Base-by-base conservation (phyloP, 2,797 vertebrate genomes). In the Tokudaia muenninki region DNA sequence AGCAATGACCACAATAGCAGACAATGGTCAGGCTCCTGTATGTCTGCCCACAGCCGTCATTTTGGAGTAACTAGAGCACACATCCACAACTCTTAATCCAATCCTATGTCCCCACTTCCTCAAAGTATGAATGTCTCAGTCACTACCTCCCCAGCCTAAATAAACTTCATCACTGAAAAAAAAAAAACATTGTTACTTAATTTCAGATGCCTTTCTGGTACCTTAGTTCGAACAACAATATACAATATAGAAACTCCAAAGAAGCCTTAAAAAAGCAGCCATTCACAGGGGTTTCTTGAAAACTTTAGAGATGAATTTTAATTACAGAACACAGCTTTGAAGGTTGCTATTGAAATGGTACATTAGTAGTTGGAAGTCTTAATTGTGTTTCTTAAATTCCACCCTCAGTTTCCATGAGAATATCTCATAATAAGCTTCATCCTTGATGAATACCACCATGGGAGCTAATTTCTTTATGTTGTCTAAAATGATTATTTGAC, bases 341-440 rank as follows among this genome's bases (percentile, higher is more conserved):
- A 82, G 82, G 8, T 63, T 41, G n/a, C 77, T 90, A 92, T 83
- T 93, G 92, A 44, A 79, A 14, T 78, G 47, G 70, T 77, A 77
- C 17, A 59, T 57, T 34, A 94, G n/a, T 84, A 67, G 11, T 59
- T 92, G 34, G 34, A 95, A 93, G 86, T 95, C 67, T 24, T 34
- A 86, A 47, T 63, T 89, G 63, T 26, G 37, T 86, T 94, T 96
- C 2, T 95, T 96, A 97, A 52, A 89, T 65, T 11, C 1, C 13
- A 26, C 13, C 12, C 17, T 90, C 16, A 91, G n/a, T 81, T 79
- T 95, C 70, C 34, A 37, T 84, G 8, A 70, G 55, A 78, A 12
- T 83, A 79, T 41, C 82, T 9, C 24, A 80, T 34, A 88, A 57
- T 83, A 75, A 93, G 81, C 13, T 3, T 89, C 84, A 78, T 84